A percentile compares a stretch with the other conserved stretches of the same genome.
phyloP scores from a whole-genome alignment of 2,888 invertebrate species.

The Epistrophella euchroma region DNA sequence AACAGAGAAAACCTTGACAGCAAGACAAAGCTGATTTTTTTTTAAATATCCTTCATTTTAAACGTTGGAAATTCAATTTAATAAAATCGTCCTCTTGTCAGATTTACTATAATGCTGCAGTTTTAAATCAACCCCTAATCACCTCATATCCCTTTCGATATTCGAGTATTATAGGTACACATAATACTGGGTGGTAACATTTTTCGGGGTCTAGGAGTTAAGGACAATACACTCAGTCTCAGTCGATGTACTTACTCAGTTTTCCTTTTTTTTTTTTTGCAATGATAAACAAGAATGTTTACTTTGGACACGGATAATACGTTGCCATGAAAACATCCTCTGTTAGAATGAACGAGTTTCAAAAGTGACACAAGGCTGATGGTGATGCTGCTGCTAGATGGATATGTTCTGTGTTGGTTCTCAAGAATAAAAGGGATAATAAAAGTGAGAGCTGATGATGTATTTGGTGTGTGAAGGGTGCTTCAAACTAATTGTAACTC shows the following conservation, averaged over 20 bases:
- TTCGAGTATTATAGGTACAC: neutral
- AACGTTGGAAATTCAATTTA: conserved; percentile 48
- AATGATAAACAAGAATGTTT: conserved; percentile 63
- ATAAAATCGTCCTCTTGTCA: conserved; percentile 43
- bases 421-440: conserved; percentile 26
- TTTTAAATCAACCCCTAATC: conserved; percentile 53
- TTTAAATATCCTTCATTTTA: conserved; percentile 16
- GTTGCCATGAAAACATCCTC: conserved; percentile 61
- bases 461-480: conserved; percentile 50
- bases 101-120: conserved; percentile 38
- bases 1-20: neutral
- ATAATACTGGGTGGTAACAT: conserved; percentile 38
- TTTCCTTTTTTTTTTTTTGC: conserved; percentile 16
- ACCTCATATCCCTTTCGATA: conserved; percentile 19
- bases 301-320: conserved; percentile 70
- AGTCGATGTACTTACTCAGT: conserved; percentile 15
- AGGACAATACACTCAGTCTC: conserved; percentile 48
- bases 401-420: conserved; percentile 14
- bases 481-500: conserved; percentile 74
- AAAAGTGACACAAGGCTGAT: conserved; percentile 38
- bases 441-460: conserved; percentile 27
- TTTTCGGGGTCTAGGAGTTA: conserved; percentile 39
- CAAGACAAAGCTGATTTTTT: neutral
- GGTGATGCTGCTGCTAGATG: neutral
- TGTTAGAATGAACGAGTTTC: conserved; percentile 38